Conservation (phyloP, 2,888 invertebrate genomes). For the Pristionchus japonicus region DNA sequence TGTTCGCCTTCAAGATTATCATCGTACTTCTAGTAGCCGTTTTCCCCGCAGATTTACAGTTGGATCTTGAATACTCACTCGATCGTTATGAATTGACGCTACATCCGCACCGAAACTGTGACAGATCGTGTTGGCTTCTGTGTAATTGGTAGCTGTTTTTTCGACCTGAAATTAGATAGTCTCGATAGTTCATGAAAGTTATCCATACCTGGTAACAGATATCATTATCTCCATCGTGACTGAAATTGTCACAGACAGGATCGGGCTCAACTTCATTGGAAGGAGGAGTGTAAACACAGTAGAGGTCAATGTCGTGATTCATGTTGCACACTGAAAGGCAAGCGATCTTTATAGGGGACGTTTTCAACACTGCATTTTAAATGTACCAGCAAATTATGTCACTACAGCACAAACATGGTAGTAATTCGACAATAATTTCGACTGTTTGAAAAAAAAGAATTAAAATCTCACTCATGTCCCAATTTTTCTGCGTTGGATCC, state of each 20-base stretch:
- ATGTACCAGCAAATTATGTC: too few species aligned
- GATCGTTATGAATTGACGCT: not conserved
- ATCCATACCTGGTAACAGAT: slow-evolving; percentile 15
- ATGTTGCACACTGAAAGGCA: not conserved
- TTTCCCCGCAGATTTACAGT: too few species aligned
- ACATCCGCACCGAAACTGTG: not conserved
- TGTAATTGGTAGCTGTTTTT: not conserved
- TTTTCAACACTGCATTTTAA: too few species aligned
- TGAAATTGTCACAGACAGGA: not conserved
- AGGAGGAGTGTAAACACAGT: not conserved
- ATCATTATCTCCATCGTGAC: not conserved
- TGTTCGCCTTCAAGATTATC: too few species aligned
- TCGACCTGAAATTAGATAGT: not conserved
- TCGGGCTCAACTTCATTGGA: not conserved
- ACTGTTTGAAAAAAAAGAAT: too few species aligned
- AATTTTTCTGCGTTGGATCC: not conserved
- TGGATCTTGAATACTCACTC: not conserved
- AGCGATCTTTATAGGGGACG: too few species aligned
- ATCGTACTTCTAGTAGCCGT: too few species aligned
- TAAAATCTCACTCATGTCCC: not conserved
- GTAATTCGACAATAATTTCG: too few species aligned
- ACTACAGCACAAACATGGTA: too few species aligned
- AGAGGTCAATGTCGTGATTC: not conserved
- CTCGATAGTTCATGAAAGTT: too few species aligned
- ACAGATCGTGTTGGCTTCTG: not conserved